A percentile compares a stretch with the other conserved stretches of the same genome.
Conservation (phyloP, 2,888 invertebrate genomes). For the Hydrotaea diabolus region DNA sequence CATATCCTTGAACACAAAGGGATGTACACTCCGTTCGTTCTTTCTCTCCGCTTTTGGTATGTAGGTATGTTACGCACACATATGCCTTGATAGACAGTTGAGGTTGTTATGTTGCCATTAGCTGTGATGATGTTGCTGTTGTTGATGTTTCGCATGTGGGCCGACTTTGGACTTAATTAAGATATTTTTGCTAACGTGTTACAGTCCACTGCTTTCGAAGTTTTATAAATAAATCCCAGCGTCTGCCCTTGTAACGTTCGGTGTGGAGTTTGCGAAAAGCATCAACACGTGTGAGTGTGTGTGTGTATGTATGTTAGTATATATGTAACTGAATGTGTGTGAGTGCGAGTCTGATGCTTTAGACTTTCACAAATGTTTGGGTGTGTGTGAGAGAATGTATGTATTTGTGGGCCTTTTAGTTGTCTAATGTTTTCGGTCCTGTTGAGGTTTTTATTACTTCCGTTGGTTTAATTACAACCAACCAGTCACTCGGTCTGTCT, state of each 20-base stretch:
- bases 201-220: conserved; percentile 14
- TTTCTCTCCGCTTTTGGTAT: background rate
- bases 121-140: conserved; percentile 61
- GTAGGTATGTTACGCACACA: background rate
- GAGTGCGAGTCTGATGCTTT: conserved; percentile 3
- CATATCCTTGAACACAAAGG: conserved; percentile 1
- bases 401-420: background rate
- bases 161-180: conserved; percentile 2
- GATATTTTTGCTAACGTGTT: conserved; percentile 17
- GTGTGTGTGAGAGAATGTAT: no score
- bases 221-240: conserved; percentile 20
- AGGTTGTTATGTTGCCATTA: conserved; percentile 42
- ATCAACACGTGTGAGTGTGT: conserved; percentile 30
- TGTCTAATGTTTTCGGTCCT: no score
- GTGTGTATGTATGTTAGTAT: background rate
- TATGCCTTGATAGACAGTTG: conserved; percentile 58
- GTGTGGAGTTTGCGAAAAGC: conserved; percentile 10
- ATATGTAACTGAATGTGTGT: conserved; percentile 4
- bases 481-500: background rate
- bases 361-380: background rate
- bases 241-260: background rate
- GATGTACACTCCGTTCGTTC: background rate
- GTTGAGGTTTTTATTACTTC: background rate
- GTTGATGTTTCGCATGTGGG: conserved; percentile 53
- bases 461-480: conserved; percentile 16